These are phyloP conservation scores for Tholera decimalis DNA, from an alignment of 2,888 invertebrate genomes.

Conservation along the genomic window DNA sequence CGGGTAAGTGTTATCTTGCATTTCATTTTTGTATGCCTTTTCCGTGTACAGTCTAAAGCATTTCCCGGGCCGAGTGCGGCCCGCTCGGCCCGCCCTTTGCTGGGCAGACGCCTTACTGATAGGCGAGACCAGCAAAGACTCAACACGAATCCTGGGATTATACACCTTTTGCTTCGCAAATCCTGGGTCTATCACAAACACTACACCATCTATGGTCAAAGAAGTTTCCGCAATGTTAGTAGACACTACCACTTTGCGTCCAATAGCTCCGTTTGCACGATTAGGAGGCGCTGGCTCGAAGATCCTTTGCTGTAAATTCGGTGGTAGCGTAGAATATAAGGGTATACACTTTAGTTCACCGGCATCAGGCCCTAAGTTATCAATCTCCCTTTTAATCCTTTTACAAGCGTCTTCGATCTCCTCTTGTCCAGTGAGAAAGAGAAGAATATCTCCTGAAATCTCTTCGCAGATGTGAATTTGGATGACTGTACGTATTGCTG, in stretches of 20 bases:
- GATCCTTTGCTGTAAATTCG: conserved; percentile 98
- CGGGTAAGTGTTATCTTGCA: conserved; percentile 99
- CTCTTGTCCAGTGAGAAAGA: conserved; percentile 96
- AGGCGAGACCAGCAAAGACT: conserved; percentile 99
- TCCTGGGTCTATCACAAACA: conserved; percentile 99
- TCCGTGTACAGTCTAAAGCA: conserved; percentile 99
- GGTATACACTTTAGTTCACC: conserved; percentile 99
- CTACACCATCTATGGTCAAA: conserved; percentile 99
- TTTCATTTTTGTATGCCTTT: conserved; percentile 97
- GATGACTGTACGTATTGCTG: conserved; percentile 98
- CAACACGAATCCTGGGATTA: conserved; percentile 97
- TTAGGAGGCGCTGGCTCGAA: conserved; percentile 99
- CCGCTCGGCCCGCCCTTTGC: conserved; percentile 99
- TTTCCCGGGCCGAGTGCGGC: conserved; percentile 99
- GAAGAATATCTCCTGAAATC: conserved; percentile 97
- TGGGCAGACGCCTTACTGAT: conserved; percentile 99
- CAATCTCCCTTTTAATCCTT: conserved; percentile 98
- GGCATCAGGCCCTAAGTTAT: conserved; percentile 98
- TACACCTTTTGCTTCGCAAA: conserved; percentile 99
- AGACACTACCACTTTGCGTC: conserved; percentile 98
- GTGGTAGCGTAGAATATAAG: conserved; percentile 99
- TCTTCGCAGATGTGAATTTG: conserved; percentile 99
- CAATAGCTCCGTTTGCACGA: conserved; percentile 97
- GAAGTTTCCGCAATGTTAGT: conserved; percentile 99
- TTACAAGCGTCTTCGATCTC: conserved; percentile 99